Evolutionary conservation across 2,113 vertebrate species (phyloP).

Genomic region (Epinephelus lanceolatus): DNA sequence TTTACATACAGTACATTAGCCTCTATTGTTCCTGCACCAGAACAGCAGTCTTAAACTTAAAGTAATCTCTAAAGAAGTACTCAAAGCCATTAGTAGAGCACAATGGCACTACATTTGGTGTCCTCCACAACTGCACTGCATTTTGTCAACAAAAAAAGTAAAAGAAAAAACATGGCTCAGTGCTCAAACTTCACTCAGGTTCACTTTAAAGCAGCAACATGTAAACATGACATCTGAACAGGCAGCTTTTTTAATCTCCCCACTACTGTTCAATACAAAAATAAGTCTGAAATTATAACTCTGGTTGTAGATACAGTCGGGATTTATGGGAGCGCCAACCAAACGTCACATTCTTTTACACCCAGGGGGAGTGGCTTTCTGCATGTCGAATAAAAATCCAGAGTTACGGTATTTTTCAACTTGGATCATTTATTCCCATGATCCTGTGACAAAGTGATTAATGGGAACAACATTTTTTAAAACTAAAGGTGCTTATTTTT

Average conservation of each 20-base stretch:
- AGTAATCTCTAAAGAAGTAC: background rate
- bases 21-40: background rate
- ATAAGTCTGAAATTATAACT: conserved; percentile 3
- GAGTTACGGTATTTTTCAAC: too few relatives aligned
- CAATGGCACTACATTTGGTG: background rate
- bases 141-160: background rate
- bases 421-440: too few relatives aligned
- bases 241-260: conserved; percentile 25
- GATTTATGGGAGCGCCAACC: too few relatives aligned
- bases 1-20: background rate
- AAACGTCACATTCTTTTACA: too few relatives aligned
- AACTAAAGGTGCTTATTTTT: too few relatives aligned
- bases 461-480: too few relatives aligned
- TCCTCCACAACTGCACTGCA: background rate
- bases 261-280: conserved; percentile 1
- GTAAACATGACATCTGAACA: conserved; percentile 38
- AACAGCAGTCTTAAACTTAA: background rate
- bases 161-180: background rate
- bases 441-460: too few relatives aligned
- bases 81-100: background rate
- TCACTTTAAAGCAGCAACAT: conserved; percentile 39
- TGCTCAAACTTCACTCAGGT: background rate
- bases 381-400: too few relatives aligned
- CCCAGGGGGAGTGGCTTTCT: too few relatives aligned
- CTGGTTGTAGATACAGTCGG: background rate